phyloP scores from a whole-genome alignment of 2,797 vertebrate genomes.

The Melanotaenia pygmaea region DNA sequence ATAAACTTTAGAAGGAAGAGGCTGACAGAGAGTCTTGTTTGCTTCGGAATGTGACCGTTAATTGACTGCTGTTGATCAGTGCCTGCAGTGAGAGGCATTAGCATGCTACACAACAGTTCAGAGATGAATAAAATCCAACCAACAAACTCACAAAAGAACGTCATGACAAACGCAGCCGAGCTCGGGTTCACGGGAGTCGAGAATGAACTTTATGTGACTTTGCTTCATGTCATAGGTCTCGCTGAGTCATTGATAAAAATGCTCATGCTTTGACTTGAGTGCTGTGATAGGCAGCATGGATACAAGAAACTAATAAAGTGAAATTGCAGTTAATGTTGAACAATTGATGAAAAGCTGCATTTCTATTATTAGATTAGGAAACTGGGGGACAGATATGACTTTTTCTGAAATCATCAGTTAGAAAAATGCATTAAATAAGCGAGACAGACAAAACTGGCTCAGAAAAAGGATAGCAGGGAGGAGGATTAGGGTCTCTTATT shows the following conservation, averaged over 20 bases:
- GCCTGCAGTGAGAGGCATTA: conserved; percentile 51
- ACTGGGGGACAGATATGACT: conserved; percentile 17
- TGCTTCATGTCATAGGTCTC: conserved; percentile 4
- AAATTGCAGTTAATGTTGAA: conserved; percentile 32
- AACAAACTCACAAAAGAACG: neutral
- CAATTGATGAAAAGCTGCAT: conserved; percentile 11
- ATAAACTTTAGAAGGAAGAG: conserved; percentile 65
- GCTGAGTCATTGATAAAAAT: conserved; percentile 21
- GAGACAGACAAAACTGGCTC: conserved; percentile 20
- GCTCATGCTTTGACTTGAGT: conserved; percentile 50
- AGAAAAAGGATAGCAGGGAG: conserved; percentile 25
- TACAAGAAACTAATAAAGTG: conserved; percentile 30
- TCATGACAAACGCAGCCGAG: neutral
- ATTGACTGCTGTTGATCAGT: conserved; percentile 49
- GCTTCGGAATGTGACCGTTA: conserved; percentile 56
- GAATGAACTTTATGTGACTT: conserved; percentile 63
- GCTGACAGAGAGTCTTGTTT: conserved; percentile 55
- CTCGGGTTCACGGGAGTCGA: neutral
- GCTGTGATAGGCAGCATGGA: conserved; percentile 21
- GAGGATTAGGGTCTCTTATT: conserved; percentile 11
- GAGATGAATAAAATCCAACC: conserved; percentile 26
- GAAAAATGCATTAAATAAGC: conserved; percentile 36
- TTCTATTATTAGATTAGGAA: conserved; percentile 37
- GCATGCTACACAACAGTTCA: conserved; percentile 45
- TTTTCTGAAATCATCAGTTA: conserved; percentile 9